phyloP scores from a whole-genome alignment of 1,140 invertebrate species.

The Tetranychus cinnabarinus region DNA sequence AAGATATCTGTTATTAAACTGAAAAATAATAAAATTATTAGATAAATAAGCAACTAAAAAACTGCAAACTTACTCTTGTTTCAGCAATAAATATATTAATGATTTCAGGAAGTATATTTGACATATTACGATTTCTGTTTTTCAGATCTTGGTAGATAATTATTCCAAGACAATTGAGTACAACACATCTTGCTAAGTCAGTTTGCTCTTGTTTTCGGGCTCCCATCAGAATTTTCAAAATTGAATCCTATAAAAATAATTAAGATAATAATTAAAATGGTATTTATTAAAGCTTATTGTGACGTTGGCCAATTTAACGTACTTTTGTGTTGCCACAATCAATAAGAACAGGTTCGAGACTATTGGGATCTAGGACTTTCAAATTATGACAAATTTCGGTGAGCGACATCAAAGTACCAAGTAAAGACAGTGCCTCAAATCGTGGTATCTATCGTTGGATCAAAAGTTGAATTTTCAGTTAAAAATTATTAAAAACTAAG shows the following conservation, averaged over 20 bases:
- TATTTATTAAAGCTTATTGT: background rate
- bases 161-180: conserved; percentile 61
- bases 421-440: conserved; percentile 67
- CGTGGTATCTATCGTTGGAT: conserved; percentile 38
- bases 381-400: conserved; percentile 47
- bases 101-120: conserved; percentile 45
- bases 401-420: conserved; percentile 60
- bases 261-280: background rate
- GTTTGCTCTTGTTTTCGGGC: conserved; percentile 66
- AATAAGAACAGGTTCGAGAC: conserved; percentile 37
- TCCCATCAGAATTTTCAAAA: conserved; percentile 58
- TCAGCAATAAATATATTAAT: conserved; percentile 62
- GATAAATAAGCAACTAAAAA: background rate
- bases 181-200: conserved; percentile 58
- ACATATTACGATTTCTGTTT: conserved; percentile 32
- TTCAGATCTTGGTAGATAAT: conserved; percentile 52
- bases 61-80: conserved; percentile 34
- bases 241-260: conserved; percentile 13
- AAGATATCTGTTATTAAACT: conserved; percentile 59
- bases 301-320: conserved; percentile 7
- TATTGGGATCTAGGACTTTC: conserved; percentile 52
- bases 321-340: conserved; percentile 55
- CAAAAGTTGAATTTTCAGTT: background rate
- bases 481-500: background rate
- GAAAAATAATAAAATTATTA: conserved; percentile 2